phyloP scores from a whole-genome alignment of 2,113 vertebrate species.

The Mormyrus lacerda region DNA sequence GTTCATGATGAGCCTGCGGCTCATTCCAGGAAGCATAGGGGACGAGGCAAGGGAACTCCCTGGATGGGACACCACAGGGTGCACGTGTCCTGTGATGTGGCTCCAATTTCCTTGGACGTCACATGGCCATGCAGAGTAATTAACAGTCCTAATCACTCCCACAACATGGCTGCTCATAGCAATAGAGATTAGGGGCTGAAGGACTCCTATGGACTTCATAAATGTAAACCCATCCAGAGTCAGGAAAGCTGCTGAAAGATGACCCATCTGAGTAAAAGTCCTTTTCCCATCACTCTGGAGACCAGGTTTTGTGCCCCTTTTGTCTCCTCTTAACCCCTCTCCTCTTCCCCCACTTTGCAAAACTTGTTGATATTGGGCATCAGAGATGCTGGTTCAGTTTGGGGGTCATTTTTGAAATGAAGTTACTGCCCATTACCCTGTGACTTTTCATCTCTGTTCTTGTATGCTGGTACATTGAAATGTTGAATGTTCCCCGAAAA shows the following conservation, averaged over 20 bases:
- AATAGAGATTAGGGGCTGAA: neutral
- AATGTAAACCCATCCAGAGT: neutral
- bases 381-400: neutral
- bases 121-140: neutral
- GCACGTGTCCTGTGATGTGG: neutral
- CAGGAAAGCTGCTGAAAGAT: neutral
- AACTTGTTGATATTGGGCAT: neutral
- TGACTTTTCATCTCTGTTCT: neutral
- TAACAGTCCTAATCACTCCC: neutral
- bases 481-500: neutral
- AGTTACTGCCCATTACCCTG: neutral
- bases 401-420: neutral
- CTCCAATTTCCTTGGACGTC: neutral
- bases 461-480: neutral
- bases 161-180: neutral
- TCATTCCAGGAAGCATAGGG: neutral
- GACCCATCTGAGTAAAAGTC: neutral
- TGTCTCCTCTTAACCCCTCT: no score
- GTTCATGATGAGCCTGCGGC: neutral
- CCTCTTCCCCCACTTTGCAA: no score
- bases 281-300: neutral
- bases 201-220: neutral
- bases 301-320: neutral
- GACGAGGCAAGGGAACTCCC: neutral
- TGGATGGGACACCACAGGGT: neutral